Percentiles rank a stretch among this genome's conserved stretches.
Conservation (phyloP, 2,797 vertebrate species). For the Onychomys torridus region DNA sequence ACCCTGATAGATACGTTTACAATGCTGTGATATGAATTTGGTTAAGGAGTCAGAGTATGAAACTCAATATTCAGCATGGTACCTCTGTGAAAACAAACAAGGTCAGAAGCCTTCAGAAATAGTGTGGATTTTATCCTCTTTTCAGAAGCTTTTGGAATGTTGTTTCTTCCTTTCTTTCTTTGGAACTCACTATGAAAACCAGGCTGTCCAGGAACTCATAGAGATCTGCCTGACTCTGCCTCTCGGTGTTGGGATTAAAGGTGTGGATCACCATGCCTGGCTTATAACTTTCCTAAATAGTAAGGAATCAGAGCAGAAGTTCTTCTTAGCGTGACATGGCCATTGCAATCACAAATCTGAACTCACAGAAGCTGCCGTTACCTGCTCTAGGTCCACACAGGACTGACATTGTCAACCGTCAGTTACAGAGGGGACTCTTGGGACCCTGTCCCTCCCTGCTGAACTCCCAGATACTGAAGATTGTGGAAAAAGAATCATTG, state of each 20-base stretch:
- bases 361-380: background rate
- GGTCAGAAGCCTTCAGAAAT: background rate
- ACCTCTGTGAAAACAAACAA: background rate
- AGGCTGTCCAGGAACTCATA: background rate
- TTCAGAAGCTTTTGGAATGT: background rate
- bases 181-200: background rate
- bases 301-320: background rate
- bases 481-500: background rate
- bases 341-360: background rate
- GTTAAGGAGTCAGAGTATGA: constrained; percentile 11
- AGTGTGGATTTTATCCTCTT: background rate
- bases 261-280: background rate
- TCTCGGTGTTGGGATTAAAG: background rate
- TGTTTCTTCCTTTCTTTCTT: background rate
- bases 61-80: background rate
- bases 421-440: background rate
- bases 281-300: constrained; percentile 14
- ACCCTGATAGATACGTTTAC: background rate
- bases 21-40: background rate
- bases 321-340: background rate
- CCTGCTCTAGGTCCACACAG: background rate
- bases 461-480: background rate
- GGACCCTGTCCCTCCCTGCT: background rate
- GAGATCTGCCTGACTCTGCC: background rate
- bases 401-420: background rate